A percentile compares a stretch with the other conserved stretches of the same genome.
Conservation (phyloP, 2,113 vertebrate genomes). For the Anthoscopus minutus region DNA sequence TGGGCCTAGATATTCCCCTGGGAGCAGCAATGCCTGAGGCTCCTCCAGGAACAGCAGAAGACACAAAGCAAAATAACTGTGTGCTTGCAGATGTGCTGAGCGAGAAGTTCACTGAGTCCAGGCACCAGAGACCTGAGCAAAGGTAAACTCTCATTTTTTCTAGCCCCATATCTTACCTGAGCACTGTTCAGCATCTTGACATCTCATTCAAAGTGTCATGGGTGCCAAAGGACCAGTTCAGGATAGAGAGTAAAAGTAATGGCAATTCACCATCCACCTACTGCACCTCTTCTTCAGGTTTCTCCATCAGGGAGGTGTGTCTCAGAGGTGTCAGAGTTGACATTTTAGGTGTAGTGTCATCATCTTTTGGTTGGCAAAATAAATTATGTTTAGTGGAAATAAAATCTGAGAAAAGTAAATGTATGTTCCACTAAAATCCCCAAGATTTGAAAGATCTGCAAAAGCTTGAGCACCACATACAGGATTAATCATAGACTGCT, state of each 20-base stretch:
- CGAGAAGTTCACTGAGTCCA: not conserved
- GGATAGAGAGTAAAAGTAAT: not conserved
- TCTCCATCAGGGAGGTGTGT: not conserved
- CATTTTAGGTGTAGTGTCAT: not conserved
- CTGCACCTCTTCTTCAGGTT: not conserved
- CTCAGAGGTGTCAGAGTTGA: not conserved
- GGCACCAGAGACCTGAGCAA: not conserved
- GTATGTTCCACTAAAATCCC: not conserved
- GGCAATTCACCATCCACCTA: rapidly evolving
- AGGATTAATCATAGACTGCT: not conserved
- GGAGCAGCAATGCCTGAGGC: rapidly evolving
- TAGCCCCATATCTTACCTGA: not conserved
- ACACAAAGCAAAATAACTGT: not conserved
- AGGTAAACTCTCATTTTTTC: not conserved
- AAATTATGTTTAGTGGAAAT: not conserved
- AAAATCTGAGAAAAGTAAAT: not conserved
- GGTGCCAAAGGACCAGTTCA: not conserved
- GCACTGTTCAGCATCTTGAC: not conserved
- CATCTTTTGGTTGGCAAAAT: not conserved
- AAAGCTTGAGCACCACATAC: not conserved
- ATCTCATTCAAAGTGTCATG: not conserved
- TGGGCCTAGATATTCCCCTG: too few species aligned
- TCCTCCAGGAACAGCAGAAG: rapidly evolving
- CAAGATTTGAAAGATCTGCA: not conserved
- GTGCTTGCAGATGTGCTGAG: not conserved